These are phyloP conservation scores for Strix uralensis DNA, from an alignment of 2,113 vertebrate species.

Conservation along the genomic window DNA sequence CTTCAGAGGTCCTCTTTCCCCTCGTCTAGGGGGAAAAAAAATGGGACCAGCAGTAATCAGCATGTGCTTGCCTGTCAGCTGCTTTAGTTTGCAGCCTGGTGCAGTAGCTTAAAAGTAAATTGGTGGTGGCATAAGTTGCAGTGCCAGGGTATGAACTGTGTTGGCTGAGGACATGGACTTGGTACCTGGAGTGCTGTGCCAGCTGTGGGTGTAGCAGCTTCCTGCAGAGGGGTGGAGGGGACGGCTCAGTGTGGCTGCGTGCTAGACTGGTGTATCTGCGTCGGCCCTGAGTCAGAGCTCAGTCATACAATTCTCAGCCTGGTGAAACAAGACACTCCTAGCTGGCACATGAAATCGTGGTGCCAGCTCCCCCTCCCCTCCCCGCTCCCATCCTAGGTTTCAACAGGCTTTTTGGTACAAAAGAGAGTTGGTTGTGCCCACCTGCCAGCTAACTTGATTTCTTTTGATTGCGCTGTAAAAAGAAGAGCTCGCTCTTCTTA, in stretches of 20 bases:
- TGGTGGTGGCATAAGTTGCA: neutral
- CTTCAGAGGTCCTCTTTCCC: neutral
- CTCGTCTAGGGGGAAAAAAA: neutral
- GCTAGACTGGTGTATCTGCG: neutral
- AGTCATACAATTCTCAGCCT: neutral
- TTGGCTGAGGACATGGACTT: neutral
- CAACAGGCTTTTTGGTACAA: neutral
- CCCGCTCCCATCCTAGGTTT: neutral
- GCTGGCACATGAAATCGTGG: neutral
- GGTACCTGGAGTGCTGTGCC: neutral
- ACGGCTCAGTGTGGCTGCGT: neutral
- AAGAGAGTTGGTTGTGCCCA: neutral
- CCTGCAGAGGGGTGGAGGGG: neutral
- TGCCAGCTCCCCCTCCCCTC: neutral
- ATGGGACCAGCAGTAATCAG: fast-evolving
- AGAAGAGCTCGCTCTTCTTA: slow-evolving; percentile 50
- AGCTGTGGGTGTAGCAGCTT: slow-evolving; percentile 16
- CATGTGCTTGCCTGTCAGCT: neutral
- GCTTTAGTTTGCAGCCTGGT: neutral
- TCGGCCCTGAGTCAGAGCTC: slow-evolving; percentile 10
- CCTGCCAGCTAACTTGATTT: slow-evolving; percentile 29
- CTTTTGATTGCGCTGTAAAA: neutral
- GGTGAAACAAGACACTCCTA: slow-evolving; percentile 15
- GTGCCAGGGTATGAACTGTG: neutral
- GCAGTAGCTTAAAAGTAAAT: neutral